Percentiles rank a stretch among this genome's conserved stretches.
Evolutionary conservation across 1,140 invertebrate genomes (phyloP).

Genomic region (Meloidogyne chitwoodi): DNA sequence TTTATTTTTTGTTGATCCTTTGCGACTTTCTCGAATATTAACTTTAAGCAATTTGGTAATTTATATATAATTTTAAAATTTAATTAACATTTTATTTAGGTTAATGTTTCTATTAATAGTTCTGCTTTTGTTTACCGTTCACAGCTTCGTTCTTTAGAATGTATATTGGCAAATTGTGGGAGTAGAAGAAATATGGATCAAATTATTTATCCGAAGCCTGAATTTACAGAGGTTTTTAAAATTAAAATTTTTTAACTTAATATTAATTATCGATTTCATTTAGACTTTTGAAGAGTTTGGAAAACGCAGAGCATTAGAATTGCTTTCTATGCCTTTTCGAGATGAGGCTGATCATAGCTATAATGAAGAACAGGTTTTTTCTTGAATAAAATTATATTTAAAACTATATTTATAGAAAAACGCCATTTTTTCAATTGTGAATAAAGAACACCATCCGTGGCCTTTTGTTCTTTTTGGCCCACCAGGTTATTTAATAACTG

Average conservation of each 20-base stretch:
- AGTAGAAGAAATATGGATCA: constrained; percentile 17
- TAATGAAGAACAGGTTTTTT: constrained; percentile 10
- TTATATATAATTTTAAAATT: background rate
- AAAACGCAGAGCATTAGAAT: background rate
- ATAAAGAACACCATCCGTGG: constrained; percentile 13
- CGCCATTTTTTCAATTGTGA: constrained; percentile 26
- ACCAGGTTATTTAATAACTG: constrained; percentile 13
- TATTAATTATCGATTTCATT: background rate
- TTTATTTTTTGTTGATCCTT: constrained; percentile 22
- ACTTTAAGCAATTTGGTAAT: background rate
- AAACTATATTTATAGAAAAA: constrained; percentile 9
- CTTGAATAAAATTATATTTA: background rate
- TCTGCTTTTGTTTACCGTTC: constrained; percentile 29
- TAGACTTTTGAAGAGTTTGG: constrained; percentile 26
- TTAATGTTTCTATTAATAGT: constrained; percentile 21
- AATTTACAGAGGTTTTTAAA: constrained; percentile 16
- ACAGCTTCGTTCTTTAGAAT: constrained; percentile 24
- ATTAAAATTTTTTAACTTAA: background rate
- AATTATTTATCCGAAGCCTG: constrained; percentile 18
- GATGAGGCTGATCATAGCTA: constrained; percentile 7
- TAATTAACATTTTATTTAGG: constrained; percentile 1
- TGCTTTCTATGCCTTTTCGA: constrained; percentile 5
- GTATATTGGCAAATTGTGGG: background rate
- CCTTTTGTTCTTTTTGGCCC: constrained; percentile 33
- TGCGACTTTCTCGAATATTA: constrained; percentile 11